Percentiles rank a stretch among this genome's conserved stretches.
Conservation (phyloP, 2,113 vertebrate genomes). For the Chionomys nivalis region DNA sequence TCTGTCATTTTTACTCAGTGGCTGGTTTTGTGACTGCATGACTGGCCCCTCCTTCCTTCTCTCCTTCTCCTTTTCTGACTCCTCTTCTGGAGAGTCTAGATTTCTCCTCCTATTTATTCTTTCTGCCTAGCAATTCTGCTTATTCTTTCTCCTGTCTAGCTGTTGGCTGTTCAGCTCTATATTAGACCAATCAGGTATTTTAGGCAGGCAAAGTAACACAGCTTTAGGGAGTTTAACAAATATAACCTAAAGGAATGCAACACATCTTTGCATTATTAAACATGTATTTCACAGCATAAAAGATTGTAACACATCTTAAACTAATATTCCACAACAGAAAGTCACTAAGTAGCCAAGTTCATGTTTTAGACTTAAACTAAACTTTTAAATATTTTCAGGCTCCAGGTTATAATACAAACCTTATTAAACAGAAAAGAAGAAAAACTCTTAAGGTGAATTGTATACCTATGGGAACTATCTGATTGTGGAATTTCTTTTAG, state of each 20-base stretch:
- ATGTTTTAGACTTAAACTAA: slow-evolving; percentile 45
- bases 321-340: not conserved
- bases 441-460: not conserved
- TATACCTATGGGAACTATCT: not conserved
- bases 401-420: not conserved
- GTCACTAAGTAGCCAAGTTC: slow-evolving; percentile 17
- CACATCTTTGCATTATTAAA: not conserved
- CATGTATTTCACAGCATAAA: not conserved
- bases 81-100: not conserved
- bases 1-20: not conserved
- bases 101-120: not conserved
- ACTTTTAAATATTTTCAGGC: slow-evolving; percentile 5
- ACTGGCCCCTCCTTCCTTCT: not conserved
- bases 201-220: not conserved
- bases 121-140: not conserved
- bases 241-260: not conserved
- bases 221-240: not conserved
- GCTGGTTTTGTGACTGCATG: not conserved
- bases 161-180: not conserved
- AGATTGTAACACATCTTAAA: not conserved
- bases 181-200: not conserved
- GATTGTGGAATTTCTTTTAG: not conserved
- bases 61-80: not conserved
- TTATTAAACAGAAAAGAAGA: slow-evolving; percentile 29
- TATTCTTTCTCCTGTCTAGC: not conserved